These are phyloP conservation scores for Phaedon cochleariae DNA, from an alignment of 2,888 invertebrate genomes.

Conservation along the genomic window DNA sequence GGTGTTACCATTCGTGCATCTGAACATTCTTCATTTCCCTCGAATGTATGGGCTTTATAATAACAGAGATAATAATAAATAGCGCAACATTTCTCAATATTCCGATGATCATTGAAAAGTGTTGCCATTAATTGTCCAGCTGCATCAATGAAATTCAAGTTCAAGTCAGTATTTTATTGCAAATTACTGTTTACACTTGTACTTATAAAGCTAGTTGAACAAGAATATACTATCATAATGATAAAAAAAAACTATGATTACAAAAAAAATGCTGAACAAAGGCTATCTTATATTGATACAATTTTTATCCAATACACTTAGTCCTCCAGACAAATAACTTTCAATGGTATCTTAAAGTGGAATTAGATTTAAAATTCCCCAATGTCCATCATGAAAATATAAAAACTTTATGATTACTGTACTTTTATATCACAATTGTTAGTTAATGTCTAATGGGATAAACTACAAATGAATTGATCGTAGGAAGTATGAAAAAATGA, in stretches of 20 bases:
- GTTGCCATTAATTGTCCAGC: too few species aligned
- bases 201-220: constrained; percentile 38
- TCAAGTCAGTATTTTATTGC: constrained; percentile 37
- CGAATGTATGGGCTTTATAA: too few species aligned
- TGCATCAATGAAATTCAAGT: neutral
- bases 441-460: constrained; percentile 40
- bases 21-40: too few species aligned
- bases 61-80: too few species aligned
- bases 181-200: constrained; percentile 38
- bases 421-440: constrained; percentile 46
- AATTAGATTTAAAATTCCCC: neutral
- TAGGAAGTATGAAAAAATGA: constrained; percentile 8
- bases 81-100: too few species aligned
- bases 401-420: constrained; percentile 34
- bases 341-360: constrained; percentile 1
- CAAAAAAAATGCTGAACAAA: neutral
- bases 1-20: too few species aligned
- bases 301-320: neutral
- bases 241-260: constrained; percentile 4
- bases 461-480: constrained; percentile 23
- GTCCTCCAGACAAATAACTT: constrained; percentile 3
- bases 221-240: constrained; percentile 32
- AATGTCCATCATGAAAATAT: constrained; percentile 21
- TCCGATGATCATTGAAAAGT: too few species aligned
- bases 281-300: neutral